Evolutionary conservation across 1,140 invertebrate genomes (phyloP).

Genomic region (Drosophila teissieri): DNA sequence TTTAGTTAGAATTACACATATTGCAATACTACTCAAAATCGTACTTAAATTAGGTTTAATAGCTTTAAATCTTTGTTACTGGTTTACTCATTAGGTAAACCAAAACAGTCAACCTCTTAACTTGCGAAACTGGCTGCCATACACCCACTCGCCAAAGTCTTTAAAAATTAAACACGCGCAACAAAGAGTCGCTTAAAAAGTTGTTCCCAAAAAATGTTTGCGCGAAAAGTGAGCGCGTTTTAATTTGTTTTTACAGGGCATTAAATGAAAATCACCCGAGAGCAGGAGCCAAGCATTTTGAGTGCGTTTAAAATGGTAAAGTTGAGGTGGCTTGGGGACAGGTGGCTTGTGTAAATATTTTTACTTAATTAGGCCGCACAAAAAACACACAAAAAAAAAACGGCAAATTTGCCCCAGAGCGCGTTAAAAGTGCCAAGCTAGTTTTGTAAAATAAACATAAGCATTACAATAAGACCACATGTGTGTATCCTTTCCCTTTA

Average conservation of each 20-base stretch:
- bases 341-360: conserved; percentile 71
- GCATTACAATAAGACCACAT: conserved; percentile 62
- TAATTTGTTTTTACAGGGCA: conserved; percentile 73
- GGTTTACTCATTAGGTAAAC: too few relatives aligned
- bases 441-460: conserved; percentile 79
- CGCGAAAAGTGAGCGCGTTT: conserved; percentile 43
- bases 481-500: not conserved
- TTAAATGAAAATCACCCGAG: conserved; percentile 20
- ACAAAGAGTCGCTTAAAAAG: conserved; percentile 57
- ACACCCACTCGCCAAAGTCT: conserved; percentile 2
- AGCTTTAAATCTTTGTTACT: not conserved
- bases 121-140: too few relatives aligned
- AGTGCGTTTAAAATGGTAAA: conserved; percentile 55
- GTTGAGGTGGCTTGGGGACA: conserved; percentile 31
- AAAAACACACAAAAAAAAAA: conserved; percentile 20
- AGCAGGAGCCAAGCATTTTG: conserved; percentile 30
- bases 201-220: conserved; percentile 23
- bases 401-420: conserved; percentile 61
- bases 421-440: conserved; percentile 69
- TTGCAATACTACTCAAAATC: too few relatives aligned
- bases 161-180: conserved; percentile 53
- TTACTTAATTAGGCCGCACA: conserved; percentile 71
- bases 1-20: too few relatives aligned
- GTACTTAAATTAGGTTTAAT: too few relatives aligned
- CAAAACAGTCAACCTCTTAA: too few relatives aligned